Evolutionary conservation across 1,140 invertebrate genomes (phyloP).

Genomic region (Hyles euphorbiae): DNA sequence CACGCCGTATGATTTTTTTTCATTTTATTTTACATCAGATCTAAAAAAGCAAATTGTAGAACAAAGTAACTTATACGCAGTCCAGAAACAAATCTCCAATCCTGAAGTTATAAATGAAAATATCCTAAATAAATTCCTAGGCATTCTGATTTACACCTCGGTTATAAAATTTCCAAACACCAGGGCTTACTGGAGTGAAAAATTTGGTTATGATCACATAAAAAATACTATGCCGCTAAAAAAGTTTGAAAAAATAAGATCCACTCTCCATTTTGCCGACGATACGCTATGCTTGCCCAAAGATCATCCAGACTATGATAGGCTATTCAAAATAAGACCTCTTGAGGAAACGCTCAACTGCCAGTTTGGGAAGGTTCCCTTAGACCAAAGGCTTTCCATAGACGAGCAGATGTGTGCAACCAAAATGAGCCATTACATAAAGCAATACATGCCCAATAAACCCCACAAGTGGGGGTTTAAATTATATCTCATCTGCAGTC

Average conservation of each 20-base stretch:
- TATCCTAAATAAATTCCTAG: conserved; percentile 12
- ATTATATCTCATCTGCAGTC: conserved; percentile 12
- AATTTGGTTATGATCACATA: conserved; percentile 12
- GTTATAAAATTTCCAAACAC: conserved; percentile 11
- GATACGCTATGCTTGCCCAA: conserved; percentile 15
- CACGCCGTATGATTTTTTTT: conserved; percentile 11
- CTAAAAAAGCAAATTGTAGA: conserved; percentile 10
- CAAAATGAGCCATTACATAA: conserved; percentile 14
- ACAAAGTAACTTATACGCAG: conserved; percentile 9
- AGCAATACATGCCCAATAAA: conserved; percentile 12
- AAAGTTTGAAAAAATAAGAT: conserved; percentile 16
- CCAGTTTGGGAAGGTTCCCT: conserved; percentile 16
- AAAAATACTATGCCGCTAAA: conserved; percentile 13
- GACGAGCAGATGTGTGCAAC: conserved; percentile 17
- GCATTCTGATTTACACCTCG: conserved; percentile 11
- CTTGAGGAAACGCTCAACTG: conserved; percentile 15
- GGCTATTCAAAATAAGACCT: conserved; percentile 17
- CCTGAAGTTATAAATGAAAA: conserved; percentile 11
- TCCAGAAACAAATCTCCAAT: conserved; percentile 9
- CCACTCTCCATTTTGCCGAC: conserved; percentile 16
- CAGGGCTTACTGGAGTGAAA: conserved; percentile 11
- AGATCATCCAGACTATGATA: conserved; percentile 12
- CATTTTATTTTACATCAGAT: conserved; percentile 12
- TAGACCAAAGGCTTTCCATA: conserved; percentile 15
- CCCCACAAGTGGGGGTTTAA: conserved; percentile 11